These are phyloP conservation scores for Scaptomyza hsui DNA, from an alignment of 1,140 invertebrate species.

Conservation along the genomic window DNA sequence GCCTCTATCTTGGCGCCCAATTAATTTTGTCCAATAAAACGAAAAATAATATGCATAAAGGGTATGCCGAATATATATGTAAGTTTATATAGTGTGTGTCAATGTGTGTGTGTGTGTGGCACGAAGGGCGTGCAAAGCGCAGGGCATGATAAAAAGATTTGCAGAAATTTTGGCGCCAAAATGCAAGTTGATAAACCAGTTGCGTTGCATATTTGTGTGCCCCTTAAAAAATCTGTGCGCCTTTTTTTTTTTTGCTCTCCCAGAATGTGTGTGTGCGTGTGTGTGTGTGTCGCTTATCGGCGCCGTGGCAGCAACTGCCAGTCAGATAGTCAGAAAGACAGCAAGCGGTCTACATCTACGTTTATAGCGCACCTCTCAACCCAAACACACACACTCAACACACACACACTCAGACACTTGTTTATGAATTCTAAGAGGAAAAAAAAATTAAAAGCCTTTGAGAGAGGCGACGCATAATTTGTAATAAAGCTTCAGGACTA, in stretches of 20 bases:
- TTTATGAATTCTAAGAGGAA: conserved; percentile 44
- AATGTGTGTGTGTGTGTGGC: conserved; percentile 25
- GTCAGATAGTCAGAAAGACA: conserved; percentile 41
- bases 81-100: conserved; percentile 13
- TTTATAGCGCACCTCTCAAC: conserved; percentile 59
- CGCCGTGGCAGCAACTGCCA: conserved; percentile 55
- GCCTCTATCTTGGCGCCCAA: conserved; percentile 81
- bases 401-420: conserved; percentile 50
- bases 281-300: conserved; percentile 60
- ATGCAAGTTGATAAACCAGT: conserved; percentile 83
- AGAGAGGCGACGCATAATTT: conserved; percentile 75
- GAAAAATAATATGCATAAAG: conserved; percentile 76
- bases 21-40: conserved; percentile 79
- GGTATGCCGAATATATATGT: conserved; percentile 32
- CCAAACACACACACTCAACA: conserved; percentile 16
- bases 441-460: conserved; percentile 24
- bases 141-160: conserved; percentile 69
- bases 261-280: conserved; percentile 20
- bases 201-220: conserved; percentile 76
- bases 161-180: conserved; percentile 82
- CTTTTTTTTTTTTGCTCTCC: conserved; percentile 42
- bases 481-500: conserved; percentile 80
- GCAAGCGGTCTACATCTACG: conserved; percentile 74
- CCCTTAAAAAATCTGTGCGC: conserved; percentile 61
- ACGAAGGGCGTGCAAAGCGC: conserved; percentile 73